These are phyloP conservation scores for Vannuccia rotundouncinata DNA, from an alignment of 2,888 invertebrate species.

Conservation along the genomic window DNA sequence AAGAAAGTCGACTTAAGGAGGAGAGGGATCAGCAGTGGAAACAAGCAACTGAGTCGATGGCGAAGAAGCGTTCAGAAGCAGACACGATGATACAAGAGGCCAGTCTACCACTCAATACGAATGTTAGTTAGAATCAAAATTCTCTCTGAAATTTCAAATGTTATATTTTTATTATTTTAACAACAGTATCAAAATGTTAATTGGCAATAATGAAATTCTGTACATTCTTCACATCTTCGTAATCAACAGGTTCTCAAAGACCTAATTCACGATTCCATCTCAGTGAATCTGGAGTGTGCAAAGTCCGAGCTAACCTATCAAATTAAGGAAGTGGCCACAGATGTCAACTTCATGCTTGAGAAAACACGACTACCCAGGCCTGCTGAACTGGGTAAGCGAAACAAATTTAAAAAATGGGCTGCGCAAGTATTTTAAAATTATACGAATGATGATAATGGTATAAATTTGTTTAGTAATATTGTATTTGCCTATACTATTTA, in stretches of 20 bases:
- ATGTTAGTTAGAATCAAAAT: neutral
- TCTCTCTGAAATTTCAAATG: too few species aligned
- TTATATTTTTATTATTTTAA: too few species aligned
- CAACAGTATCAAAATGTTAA: too few species aligned
- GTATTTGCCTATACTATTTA: too few species aligned
- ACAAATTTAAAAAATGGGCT: too few species aligned
- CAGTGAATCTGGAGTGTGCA: neutral
- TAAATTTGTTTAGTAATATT: too few species aligned
- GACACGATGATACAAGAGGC: neutral
- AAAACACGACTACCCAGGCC: neutral
- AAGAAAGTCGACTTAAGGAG: neutral
- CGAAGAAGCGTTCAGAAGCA: neutral
- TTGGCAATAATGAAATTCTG: too few species aligned
- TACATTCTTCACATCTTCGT: too few species aligned
- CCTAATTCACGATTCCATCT: neutral
- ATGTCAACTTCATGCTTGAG: neutral
- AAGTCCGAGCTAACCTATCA: neutral
- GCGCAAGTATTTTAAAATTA: too few species aligned
- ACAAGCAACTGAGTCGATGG: neutral
- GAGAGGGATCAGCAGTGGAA: neutral
- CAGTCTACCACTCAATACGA: neutral
- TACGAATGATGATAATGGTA: too few species aligned
- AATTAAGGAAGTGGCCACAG: neutral
- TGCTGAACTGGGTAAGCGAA: neutral
- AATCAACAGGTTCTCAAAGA: constrained; percentile 2